Evolutionary conservation across 2,888 invertebrate species (phyloP), one percentile per base, ranked within the genome.

Genomic region (Congeria kusceri): DNA sequence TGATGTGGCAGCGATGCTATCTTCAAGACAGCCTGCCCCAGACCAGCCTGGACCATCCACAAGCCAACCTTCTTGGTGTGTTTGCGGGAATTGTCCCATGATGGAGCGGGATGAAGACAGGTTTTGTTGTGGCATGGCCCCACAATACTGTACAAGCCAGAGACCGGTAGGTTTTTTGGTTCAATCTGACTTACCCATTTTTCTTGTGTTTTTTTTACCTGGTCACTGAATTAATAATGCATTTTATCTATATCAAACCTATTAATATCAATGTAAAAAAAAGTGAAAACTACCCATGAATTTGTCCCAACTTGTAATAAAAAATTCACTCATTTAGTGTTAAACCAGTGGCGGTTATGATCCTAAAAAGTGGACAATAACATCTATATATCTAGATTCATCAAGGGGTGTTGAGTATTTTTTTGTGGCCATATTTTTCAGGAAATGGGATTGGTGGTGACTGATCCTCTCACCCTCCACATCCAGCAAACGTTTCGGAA

Each of bases 11-110:
- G 46, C 25, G 9, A 63, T 46, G 13, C 27, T 63, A 25, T 63
- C 63, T 23, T 25, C 18, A n/a, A 20, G 46, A 23, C 46, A 46
- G 23, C 63, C 32, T 15, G 15, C n/a, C n/a, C n/a, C 39, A 44
- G 46, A 63, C 44, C 25, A 46, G 44, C 44, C 46, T 44, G n/a
- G 46, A 39, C 39, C 39, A 11, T 39, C 28, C 3, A 11, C n/a
- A 18, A n/a, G n/a, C n/a, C 20, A n/a, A 23, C 65, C 65, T 49
- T 49, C 53, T 3, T 65, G 65, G 65, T 65, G 65, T 49, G 53
- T 62, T 39, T 62, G 62, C 25, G 39, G 20, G 5, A 11, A 62
- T 44, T 62, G 62, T 15, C 62, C 62, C 5, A n/a, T 44, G 20
- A 62, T 62, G 46, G 44, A 39, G 39, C 32, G 44, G 18, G 62